Conservation (phyloP, 1,140 invertebrate genomes). For the Drosophila ercepeae region DNA sequence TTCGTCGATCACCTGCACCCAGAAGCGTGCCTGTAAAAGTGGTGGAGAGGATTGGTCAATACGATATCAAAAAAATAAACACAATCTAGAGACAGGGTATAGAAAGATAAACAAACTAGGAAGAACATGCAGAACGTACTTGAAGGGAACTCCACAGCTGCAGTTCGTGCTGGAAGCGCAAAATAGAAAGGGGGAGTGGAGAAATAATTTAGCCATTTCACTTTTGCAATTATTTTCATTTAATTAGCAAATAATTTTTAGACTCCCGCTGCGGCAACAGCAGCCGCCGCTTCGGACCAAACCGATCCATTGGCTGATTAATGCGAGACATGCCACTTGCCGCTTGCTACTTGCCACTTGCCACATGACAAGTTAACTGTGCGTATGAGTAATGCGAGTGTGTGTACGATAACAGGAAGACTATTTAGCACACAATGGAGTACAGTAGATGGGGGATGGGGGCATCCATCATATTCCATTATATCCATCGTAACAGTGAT, state of each 20-base stretch:
- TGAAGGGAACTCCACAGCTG: constrained; percentile 90
- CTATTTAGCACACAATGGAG: constrained; percentile 75
- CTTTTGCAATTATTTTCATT: constrained; percentile 69
- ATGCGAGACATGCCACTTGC: constrained; percentile 30
- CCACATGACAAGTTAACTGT: constrained; percentile 62
- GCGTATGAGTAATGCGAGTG: constrained; percentile 74
- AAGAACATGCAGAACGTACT: constrained; percentile 84
- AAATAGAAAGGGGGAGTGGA: constrained; percentile 9
- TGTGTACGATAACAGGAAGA: constrained; percentile 54
- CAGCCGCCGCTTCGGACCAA: background rate
- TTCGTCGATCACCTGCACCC: constrained; percentile 98
- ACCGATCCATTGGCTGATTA: constrained; percentile 15
- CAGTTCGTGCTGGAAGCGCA: constrained; percentile 85
- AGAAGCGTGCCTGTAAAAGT: constrained; percentile 92
- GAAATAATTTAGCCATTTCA: constrained; percentile 51
- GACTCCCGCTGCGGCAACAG: constrained; percentile 20
- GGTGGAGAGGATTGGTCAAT: constrained; percentile 1
- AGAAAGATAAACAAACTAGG: background rate
- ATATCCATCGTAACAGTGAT: constrained; percentile 44
- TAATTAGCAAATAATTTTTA: constrained; percentile 61
- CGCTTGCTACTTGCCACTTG: constrained; percentile 18
- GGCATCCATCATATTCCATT: constrained; percentile 5
- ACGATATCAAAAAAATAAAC: background rate
- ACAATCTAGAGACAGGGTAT: background rate
- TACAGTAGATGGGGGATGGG: background rate